phyloP scores from a whole-genome alignment of 2,113 vertebrate species.

The Podocnemis expansa region DNA sequence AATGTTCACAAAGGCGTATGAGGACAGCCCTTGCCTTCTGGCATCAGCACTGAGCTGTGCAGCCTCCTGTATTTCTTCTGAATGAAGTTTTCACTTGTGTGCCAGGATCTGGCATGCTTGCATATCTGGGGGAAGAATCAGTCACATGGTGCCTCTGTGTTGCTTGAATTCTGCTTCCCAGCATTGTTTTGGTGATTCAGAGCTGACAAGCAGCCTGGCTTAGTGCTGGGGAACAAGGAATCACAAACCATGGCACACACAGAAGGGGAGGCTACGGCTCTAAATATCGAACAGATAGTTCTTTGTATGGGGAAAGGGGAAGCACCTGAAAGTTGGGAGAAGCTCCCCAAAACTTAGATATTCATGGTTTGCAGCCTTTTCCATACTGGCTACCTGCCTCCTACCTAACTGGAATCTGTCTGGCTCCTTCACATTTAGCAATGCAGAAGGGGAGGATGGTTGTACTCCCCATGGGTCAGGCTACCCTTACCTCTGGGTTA shows the following conservation, averaged over 20 bases:
- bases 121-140: rapidly evolving
- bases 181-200: rapidly evolving
- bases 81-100: background rate
- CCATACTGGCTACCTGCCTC: background rate
- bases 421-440: background rate
- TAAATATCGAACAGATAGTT: rapidly evolving
- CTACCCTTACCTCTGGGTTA: background rate
- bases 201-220: background rate
- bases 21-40: background rate
- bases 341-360: background rate
- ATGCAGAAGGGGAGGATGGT: background rate
- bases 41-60: rapidly evolving
- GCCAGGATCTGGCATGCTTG: background rate
- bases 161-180: background rate
- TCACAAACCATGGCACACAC: background rate
- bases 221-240: rapidly evolving
- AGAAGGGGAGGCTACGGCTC: background rate
- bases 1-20: rapidly evolving
- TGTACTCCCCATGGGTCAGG: background rate
- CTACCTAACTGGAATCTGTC: rapidly evolving
- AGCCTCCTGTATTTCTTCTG: background rate
- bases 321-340: background rate
- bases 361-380: rapidly evolving
- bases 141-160: rapidly evolving
- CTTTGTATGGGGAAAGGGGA: background rate